Conservation (phyloP, 2,113 vertebrate genomes). For the Eudorcas thomsonii region DNA sequence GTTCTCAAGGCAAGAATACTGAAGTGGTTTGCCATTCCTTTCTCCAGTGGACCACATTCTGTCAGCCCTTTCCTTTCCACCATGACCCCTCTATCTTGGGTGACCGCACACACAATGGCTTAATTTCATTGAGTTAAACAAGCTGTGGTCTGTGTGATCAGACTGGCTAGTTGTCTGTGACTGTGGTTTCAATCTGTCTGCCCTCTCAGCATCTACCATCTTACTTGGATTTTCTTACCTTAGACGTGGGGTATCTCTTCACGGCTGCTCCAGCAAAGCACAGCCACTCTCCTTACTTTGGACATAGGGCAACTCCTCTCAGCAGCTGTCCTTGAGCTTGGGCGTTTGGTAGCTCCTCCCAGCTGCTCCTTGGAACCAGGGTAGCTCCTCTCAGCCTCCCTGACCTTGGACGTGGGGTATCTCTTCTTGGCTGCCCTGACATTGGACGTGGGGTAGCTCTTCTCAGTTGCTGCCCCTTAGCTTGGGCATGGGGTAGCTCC, state of each 20-base stretch:
- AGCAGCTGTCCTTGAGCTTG: not conserved
- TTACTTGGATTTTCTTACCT: not conserved
- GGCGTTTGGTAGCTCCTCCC: not conserved
- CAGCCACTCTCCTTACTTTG: not conserved
- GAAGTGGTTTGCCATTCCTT: not conserved
- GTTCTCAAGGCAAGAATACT: not conserved
- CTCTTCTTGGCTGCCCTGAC: not conserved
- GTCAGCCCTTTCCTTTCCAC: not conserved
- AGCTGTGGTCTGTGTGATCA: not conserved
- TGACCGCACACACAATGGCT: not conserved
- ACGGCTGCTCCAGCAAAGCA: not conserved
- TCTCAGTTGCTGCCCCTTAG: not conserved
- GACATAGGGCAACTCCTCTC: not conserved
- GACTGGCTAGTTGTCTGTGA: not conserved
- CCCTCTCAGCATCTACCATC: not conserved
- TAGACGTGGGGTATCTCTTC: not conserved
- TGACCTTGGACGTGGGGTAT: not conserved
- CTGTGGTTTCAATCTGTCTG: not conserved
- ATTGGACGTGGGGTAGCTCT: not conserved
- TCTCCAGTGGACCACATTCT: not conserved
- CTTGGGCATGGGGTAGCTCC: too few relatives aligned
- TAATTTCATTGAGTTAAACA: not conserved
- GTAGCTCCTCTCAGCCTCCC: not conserved
- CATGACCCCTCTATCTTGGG: not conserved
- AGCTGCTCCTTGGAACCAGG: not conserved